Base-by-base conservation (phyloP, 2,888 invertebrate genomes). In the Hypsopygia costalis region DNA sequence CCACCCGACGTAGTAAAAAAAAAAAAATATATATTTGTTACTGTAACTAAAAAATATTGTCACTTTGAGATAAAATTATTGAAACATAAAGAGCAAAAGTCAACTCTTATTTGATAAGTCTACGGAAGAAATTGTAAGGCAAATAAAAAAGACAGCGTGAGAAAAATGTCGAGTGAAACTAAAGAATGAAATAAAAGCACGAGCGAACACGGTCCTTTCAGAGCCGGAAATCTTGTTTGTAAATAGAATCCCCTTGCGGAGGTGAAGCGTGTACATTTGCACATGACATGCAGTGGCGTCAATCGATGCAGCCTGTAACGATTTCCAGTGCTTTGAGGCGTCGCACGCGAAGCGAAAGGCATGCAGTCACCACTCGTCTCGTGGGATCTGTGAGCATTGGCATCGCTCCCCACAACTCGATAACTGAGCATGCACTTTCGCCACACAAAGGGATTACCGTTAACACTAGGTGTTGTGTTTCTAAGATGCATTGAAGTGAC, bases 391-490 rank as follows among this genome's bases (percentile, higher is more conserved):
- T 25, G 28, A 28, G 16, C 36, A 28, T 29, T 36, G 28, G 29
- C 40, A 38, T 32, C 39, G 40, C 50, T 41, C 47, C 41, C 33
- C 42, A 47, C 50, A 51, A 48, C 39, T 43, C 43, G 47, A 48
- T 47, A 39, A 43, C 56, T 49, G 53, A 49, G 58, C 52, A 50
- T 58, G 51, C 58, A 52, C 48, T 58, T 51, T 44, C 44, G 38
- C 46, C 46, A 55, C 46, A 55, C 53, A 53, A 55, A 57, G 45
- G 47, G 40, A 36, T 44, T 44, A 29, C 10, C 16, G 3, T 36
- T 6, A 25, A 25, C 25, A 25, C 25, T 25, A 25, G 8, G 25
- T 25, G n/a, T 25, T 25, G 25, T 25, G 25, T 25, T 25, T n/a
- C 25, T 25, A 25, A 25, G 25, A 25, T 25, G n/a, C 7, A 25